Evolutionary conservation across 2,113 vertebrate genomes (phyloP).

Genomic region (Bostrychus sinensis): DNA sequence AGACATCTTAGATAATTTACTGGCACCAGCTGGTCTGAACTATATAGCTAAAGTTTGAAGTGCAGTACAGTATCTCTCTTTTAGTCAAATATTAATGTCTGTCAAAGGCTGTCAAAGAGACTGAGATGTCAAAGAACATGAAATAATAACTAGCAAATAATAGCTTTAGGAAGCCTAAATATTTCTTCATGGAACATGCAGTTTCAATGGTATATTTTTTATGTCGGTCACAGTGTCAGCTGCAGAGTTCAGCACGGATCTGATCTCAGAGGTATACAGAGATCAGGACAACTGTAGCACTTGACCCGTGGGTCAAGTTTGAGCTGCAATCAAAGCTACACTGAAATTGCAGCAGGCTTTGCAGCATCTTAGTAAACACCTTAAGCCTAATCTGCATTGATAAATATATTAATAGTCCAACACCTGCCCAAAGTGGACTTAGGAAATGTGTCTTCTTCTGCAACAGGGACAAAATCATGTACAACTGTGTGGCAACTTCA

Average conservation of each 20-base stretch:
- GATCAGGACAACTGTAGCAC: constrained; percentile 16
- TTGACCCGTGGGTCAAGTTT: constrained; percentile 40
- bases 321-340: constrained; percentile 35
- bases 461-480: not conserved
- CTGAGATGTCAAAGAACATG: constrained; percentile 8
- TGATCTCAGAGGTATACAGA: constrained; percentile 24
- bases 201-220: not conserved
- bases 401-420: constrained; percentile 63
- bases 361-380: constrained; percentile 38
- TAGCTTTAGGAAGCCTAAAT: not conserved
- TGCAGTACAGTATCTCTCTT: not conserved
- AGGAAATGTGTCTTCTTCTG: constrained; percentile 15
- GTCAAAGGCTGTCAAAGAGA: constrained; percentile 14
- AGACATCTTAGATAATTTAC: too few species aligned
- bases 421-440: constrained; percentile 40
- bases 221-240: not conserved
- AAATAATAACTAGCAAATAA: not conserved
- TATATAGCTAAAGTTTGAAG: not conserved
- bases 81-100: not conserved
- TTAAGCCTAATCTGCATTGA: constrained; percentile 63
- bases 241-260: not conserved
- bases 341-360: constrained; percentile 37
- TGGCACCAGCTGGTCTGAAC: constrained; percentile 6
- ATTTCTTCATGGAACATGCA: not conserved
- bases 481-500: not conserved